These are phyloP conservation scores for Athene noctua DNA, from an alignment of 2,113 vertebrate species.

Conservation along the genomic window DNA sequence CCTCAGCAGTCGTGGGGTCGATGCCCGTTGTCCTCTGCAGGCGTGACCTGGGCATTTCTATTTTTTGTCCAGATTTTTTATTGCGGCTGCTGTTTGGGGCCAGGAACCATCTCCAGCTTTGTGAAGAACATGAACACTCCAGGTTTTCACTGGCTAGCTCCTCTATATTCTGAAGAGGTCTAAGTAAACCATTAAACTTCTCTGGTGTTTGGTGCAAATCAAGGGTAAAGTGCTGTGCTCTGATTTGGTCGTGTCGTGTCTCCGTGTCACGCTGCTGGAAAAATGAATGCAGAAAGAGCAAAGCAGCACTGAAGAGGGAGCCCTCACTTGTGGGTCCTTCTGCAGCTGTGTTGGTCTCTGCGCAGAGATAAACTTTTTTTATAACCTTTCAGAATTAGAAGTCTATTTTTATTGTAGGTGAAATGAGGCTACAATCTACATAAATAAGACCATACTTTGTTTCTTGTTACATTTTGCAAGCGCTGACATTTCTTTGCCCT, in stretches of 20 bases:
- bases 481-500: background rate
- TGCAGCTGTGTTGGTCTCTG: background rate
- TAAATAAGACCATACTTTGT: background rate
- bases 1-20: accelerated
- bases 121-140: background rate
- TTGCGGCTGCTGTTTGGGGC: no score
- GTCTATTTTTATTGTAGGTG: background rate
- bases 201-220: background rate
- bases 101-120: background rate
- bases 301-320: background rate
- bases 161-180: background rate
- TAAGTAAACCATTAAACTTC: background rate
- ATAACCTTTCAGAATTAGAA: background rate
- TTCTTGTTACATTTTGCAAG: background rate
- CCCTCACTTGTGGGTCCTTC: background rate
- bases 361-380: background rate
- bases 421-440: background rate
- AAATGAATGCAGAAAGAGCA: background rate
- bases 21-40: background rate
- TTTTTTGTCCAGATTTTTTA: background rate
- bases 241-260: background rate
- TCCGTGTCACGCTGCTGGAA: background rate
- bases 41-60: accelerated
- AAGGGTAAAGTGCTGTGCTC: background rate
- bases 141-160: background rate